Evolutionary conservation across 2,113 vertebrate genomes (phyloP), one percentile per base, ranked within the genome.

Genomic region (Misgurnus mizolepis): DNA sequence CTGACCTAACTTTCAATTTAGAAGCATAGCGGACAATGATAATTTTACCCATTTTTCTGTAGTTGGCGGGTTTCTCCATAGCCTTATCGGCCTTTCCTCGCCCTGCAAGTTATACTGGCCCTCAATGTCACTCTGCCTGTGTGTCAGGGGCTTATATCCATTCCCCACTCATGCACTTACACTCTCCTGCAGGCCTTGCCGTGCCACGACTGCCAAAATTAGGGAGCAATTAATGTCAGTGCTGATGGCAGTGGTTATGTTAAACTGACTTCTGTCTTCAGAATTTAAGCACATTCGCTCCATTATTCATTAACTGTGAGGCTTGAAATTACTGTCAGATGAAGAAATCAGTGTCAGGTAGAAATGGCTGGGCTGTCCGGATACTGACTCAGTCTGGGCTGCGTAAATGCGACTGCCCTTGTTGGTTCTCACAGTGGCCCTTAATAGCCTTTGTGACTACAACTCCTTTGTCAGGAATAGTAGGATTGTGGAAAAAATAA

Each of bases 281-380:
- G 80, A 80, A 86, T 88, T 90, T 88, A 88, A 87, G 87, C 83
- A 75, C 87, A 85, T 88, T 87, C 81, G 77, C 85, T 91, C 85
- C 88, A 87, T 90, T 90, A 88, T 91, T 92, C 87, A 91, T 92
- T 86, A 86, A 88, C 84, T 85, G 81, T 62, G 67, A 84, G 80
- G 83, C 71, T 76, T 86, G 85, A 86, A 87, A 89, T 89, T 88
- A 88, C 88, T 86, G 87, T 88, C 88, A 86, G 81, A 88, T 84
- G 84, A 85, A 87, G 87, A 88, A 88, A 87, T 89, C 73, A 83
- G 79, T 89, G 88, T 90, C 88, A 88, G 82, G 87, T 86, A 69
- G 47, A 84, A 88, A 83, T 79, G 83, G 71, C 58, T 55, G 76
- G 67, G 80, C 80, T 80, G 75, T 72, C 78, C 79, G 18, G 76